Evolutionary conservation across 1,140 invertebrate genomes (phyloP).

Genomic region (Melipona quadrifasciata): DNA sequence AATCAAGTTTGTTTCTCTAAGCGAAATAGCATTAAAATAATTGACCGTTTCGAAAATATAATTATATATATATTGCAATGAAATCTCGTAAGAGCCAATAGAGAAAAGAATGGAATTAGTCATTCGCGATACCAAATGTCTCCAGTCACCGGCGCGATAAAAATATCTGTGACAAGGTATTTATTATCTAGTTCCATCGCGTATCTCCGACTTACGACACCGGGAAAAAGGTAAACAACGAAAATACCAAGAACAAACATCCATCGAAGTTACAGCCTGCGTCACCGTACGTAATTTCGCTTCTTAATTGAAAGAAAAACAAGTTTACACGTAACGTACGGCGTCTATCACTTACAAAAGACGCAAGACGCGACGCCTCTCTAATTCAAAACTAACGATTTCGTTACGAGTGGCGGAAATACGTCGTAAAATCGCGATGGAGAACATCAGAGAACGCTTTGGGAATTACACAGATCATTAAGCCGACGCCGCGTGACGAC

Average conservation of each 20-base stretch:
- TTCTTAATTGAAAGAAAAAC: background rate
- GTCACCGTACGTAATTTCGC: background rate
- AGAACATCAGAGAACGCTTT: background rate
- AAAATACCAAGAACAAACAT: background rate
- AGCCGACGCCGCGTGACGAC: background rate
- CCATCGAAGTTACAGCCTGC: background rate
- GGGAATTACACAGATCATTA: slow-evolving; percentile 1
- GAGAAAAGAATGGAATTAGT: background rate
- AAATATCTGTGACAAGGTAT: background rate
- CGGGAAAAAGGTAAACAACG: background rate
- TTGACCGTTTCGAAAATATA: too few relatives aligned
- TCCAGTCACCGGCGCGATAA: background rate
- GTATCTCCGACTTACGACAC: background rate
- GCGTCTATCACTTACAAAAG: background rate
- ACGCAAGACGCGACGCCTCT: background rate
- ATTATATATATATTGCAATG: background rate
- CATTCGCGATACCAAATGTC: background rate
- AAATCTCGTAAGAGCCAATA: background rate
- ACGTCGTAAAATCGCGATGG: slow-evolving; percentile 6
- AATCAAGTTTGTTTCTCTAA: too few relatives aligned
- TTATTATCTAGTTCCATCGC: background rate
- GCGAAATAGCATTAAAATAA: too few relatives aligned
- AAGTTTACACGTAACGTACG: background rate
- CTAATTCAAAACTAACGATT: background rate
- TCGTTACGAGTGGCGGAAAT: background rate